phyloP scores from a whole-genome alignment of 2,888 invertebrate genomes.

The Linnaemya vulpina region DNA sequence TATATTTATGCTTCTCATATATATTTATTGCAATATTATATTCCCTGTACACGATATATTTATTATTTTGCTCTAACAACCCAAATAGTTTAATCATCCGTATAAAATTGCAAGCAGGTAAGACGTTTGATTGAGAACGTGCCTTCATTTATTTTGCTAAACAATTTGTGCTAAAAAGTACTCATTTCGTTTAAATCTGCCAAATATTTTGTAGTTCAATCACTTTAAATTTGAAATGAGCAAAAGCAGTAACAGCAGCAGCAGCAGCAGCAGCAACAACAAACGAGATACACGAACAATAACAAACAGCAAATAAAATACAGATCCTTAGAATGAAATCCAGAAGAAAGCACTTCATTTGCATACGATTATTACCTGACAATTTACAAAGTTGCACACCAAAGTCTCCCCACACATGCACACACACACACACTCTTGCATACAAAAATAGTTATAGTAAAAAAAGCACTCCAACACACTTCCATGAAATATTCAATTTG shows the following conservation, averaged over 20 bases:
- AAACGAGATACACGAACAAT: neutral
- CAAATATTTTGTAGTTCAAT: slow-evolving; percentile 36
- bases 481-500: slow-evolving; percentile 17
- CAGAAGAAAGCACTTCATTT: slow-evolving; percentile 46
- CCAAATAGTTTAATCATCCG: slow-evolving; percentile 14
- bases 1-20: too few species aligned
- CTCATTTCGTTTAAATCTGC: neutral
- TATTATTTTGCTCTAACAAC: neutral
- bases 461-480: neutral
- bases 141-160: slow-evolving; percentile 12
- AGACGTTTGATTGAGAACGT: slow-evolving; percentile 5
- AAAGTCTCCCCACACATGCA: neutral
- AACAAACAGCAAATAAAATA: slow-evolving; percentile 32
- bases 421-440: neutral
- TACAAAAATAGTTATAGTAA: neutral
- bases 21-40: too few species aligned
- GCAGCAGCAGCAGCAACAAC: neutral
- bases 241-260: neutral
- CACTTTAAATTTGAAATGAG: slow-evolving; percentile 16
- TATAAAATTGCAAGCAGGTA: neutral
- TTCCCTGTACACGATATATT: too few species aligned
- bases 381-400: slow-evolving; percentile 15
- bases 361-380: slow-evolving; percentile 53
- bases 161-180: slow-evolving; percentile 8
- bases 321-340: slow-evolving; percentile 29